Evolutionary conservation across 2,888 invertebrate genomes (phyloP), one percentile per base, ranked within the genome.

Genomic region (Phania funesta): DNA sequence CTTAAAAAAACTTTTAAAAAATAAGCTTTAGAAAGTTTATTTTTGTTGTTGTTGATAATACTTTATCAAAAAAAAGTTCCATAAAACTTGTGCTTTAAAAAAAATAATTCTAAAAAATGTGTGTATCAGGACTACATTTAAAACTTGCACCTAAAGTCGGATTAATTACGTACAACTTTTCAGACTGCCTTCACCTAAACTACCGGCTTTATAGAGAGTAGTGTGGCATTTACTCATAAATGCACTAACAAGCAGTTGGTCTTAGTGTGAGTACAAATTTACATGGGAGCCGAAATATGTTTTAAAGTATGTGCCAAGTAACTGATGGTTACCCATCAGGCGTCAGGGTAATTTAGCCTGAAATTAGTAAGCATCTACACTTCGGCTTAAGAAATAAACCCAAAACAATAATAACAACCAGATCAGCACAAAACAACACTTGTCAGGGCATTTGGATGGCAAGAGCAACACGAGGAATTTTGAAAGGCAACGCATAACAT

Each of bases 291-390:
- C 3, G 32, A 52, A 41, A 41, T 58, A 22, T 48, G 9, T 56
- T 44, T 58, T 41, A 48, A 48, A 56, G 50, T 78, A 41, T 78
- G 58, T 79, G 71, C n/a, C 50, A 68, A 50, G 58, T 68, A 74
- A 74, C 64, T 78, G 78, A 82, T 78, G 78, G 74, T 75, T 70
- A 78, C 82, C 78, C 78, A 75, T 82, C 82, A 82, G 78, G 82
- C 82, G 78, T 82, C 82, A 75, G 78, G 54, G 82, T 82, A 82
- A 82, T 82, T 82, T 82, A 78, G 82, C 74, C 60, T 78, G 48
- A 78, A 82, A 82, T 82, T 82, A 78, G 82, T 70, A 60, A 75
- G 44, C 74, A 82, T 82, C 64, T 74, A 74, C 82, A 82, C 82
- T 73, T 76, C 46, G 20, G 52, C 64, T 54, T 67, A 65, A 75